phyloP scores from a whole-genome alignment of 2,888 invertebrate genomes.

The Lottia gigantea region DNA sequence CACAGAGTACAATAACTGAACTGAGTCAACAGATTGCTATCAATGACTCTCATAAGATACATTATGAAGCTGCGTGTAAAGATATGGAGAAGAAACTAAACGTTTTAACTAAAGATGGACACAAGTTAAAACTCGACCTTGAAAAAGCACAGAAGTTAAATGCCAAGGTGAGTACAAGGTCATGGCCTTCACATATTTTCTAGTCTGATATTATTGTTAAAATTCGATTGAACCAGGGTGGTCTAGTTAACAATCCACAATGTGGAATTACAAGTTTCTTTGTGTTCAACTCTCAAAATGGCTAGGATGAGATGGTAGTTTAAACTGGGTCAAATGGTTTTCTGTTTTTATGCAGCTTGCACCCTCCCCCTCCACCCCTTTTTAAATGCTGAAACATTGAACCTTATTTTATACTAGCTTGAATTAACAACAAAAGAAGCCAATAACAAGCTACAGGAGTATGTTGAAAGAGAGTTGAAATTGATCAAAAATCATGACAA shows the following conservation, averaged over 20 bases:
- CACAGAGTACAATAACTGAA: conserved; percentile 18
- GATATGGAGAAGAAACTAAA: conserved; percentile 21
- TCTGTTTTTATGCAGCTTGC: too few species aligned
- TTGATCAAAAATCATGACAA: conserved; percentile 30
- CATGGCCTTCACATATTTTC: too few species aligned
- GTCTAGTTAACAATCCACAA: too few species aligned
- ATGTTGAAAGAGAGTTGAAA: conserved; percentile 36
- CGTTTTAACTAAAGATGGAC: conserved; percentile 17
- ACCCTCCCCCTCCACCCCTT: too few species aligned
- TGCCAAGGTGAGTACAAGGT: conserved; percentile 20
- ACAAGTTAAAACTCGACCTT: conserved; percentile 21
- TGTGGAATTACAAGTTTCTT: too few species aligned
- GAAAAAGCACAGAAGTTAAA: conserved; percentile 14
- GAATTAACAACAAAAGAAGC: conserved; percentile 29
- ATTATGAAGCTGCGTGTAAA: conserved; percentile 16
- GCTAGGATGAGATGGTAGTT: too few species aligned
- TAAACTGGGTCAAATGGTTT: too few species aligned
- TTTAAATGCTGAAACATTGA: too few species aligned
- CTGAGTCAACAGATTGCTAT: conserved; percentile 20
- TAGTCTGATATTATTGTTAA: too few species aligned
- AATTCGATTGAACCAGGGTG: too few species aligned
- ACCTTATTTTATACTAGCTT: conserved; percentile 16
- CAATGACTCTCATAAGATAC: conserved; percentile 14
- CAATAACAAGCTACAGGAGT: conserved; percentile 26
- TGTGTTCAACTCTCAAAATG: too few species aligned